Evolutionary conservation across 2,888 invertebrate species (phyloP).

Genomic region (Xestia ashworthii): DNA sequence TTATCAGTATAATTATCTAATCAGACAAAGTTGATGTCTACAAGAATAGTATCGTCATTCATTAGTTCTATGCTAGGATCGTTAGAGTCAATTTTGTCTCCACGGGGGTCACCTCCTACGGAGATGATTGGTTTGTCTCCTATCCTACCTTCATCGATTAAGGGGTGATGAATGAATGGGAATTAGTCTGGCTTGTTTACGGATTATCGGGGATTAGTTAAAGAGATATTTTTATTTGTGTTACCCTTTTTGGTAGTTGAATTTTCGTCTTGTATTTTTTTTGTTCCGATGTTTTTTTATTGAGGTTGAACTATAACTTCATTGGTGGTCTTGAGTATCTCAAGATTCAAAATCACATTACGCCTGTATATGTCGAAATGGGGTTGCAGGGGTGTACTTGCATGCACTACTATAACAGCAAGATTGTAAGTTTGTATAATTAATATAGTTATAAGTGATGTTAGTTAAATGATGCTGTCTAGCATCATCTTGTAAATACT

Average conservation of each 20-base stretch:
- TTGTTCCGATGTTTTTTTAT: not conserved
- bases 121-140: constrained; percentile 68
- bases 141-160: constrained; percentile 62
- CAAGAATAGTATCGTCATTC: constrained; percentile 60
- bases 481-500: not conserved
- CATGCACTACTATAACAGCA: not conserved
- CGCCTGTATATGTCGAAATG: not conserved
- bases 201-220: constrained; percentile 52
- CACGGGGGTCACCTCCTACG: constrained; percentile 65
- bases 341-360: not conserved
- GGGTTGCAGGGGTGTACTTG: not conserved
- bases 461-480: not conserved
- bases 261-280: constrained; percentile 4
- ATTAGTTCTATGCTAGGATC: constrained; percentile 59
- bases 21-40: constrained; percentile 37
- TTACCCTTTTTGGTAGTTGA: not conserved
- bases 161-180: constrained; percentile 66
- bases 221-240: constrained; percentile 20
- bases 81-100: constrained; percentile 67
- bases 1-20: constrained; percentile 52
- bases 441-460: not conserved
- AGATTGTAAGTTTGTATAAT: not conserved
- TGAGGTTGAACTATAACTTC: not conserved
- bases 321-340: not conserved
- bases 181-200: constrained; percentile 60